Evolutionary conservation across 2,888 invertebrate genomes (phyloP).

Genomic region (Augiades crinisus): DNA sequence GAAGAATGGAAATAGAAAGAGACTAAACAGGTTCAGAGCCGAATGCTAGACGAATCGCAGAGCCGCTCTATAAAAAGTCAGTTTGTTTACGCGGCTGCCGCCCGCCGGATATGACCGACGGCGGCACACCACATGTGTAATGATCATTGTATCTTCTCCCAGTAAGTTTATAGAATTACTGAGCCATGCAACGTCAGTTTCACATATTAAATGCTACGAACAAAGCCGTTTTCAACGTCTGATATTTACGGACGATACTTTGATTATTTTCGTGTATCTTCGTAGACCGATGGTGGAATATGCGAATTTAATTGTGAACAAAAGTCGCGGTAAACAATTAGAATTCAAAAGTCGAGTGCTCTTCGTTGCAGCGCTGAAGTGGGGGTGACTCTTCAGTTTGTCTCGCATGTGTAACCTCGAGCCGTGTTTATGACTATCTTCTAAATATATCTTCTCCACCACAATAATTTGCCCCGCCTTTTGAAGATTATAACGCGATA

Average conservation of each 20-base stretch:
- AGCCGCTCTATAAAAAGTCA: slow-evolving; percentile 71
- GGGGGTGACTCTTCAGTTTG: slow-evolving; percentile 45
- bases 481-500: slow-evolving; percentile 21
- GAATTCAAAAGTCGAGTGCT: slow-evolving; percentile 57
- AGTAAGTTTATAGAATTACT: slow-evolving; percentile 20
- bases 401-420: slow-evolving; percentile 49
- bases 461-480: slow-evolving; percentile 20
- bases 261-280: too few relatives aligned
- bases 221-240: too few relatives aligned
- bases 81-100: slow-evolving; percentile 64
- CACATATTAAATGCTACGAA: too few relatives aligned
- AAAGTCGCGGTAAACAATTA: slow-evolving; percentile 51
- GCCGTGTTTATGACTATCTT: slow-evolving; percentile 44
- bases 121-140: slow-evolving; percentile 51
- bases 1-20: slow-evolving; percentile 10
- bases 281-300: too few relatives aligned
- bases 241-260: too few relatives aligned
- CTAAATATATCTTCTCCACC: slow-evolving; percentile 40
- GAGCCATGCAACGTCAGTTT: too few relatives aligned
- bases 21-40: slow-evolving; percentile 30
- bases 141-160: slow-evolving; percentile 50
- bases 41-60: slow-evolving; percentile 56
- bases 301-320: slow-evolving; percentile 6
- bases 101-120: slow-evolving; percentile 58
- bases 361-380: slow-evolving; percentile 49